phyloP scores from a whole-genome alignment of 1,140 invertebrate species.

The Laupala kohalensis region DNA sequence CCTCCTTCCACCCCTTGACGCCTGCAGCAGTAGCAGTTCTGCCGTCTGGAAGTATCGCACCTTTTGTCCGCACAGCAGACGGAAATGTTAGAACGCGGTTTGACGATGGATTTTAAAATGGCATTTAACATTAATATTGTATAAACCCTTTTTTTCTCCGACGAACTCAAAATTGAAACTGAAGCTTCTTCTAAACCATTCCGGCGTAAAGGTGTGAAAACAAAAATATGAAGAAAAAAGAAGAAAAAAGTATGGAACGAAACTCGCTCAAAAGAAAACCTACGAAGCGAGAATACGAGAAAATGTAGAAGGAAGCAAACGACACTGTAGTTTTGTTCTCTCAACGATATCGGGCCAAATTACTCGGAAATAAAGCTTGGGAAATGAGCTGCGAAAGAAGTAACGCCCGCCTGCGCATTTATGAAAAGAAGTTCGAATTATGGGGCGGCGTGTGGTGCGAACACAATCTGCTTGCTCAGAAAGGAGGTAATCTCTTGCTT shows the following conservation, averaged over 20 bases:
- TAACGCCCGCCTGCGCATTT: not conserved
- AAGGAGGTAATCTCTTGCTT: too few species aligned
- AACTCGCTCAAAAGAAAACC: too few species aligned
- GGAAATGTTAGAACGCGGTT: not conserved
- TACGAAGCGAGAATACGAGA: too few species aligned
- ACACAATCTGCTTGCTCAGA: not conserved
- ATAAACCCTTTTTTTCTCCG: not conserved
- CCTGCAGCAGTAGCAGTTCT: too few species aligned
- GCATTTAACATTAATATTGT: not conserved
- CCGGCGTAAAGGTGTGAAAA: not conserved
- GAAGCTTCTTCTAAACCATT: not conserved
- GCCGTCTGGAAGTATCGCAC: not conserved
- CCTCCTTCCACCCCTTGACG: not conserved
- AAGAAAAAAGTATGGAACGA: not conserved
- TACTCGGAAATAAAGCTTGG: not conserved
- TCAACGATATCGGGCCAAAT: not conserved
- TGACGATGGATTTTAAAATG: not conserved
- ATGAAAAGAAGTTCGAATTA: not conserved
- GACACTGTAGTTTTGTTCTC: not conserved
- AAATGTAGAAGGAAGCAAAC: not conserved
- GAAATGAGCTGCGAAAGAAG: not conserved
- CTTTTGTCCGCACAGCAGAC: not conserved
- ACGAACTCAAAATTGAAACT: not conserved
- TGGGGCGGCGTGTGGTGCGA: not conserved
- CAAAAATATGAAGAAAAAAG: not conserved